Evolutionary conservation across 2,888 invertebrate genomes (phyloP).

Genomic region (Eupelmus urozonus): DNA sequence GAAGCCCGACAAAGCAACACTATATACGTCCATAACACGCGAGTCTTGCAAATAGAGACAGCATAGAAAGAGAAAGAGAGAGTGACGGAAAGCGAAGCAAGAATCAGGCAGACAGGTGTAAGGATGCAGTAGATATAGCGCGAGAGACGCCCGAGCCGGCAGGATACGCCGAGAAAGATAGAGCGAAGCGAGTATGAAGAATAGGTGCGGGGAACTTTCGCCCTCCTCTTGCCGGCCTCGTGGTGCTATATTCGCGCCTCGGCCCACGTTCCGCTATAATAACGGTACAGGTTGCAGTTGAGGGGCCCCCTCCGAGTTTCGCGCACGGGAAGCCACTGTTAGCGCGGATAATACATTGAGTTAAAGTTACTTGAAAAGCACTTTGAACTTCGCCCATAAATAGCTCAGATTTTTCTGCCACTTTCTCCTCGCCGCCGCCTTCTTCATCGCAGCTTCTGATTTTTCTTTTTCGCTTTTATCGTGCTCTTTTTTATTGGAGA

Average conservation of each 20-base stretch:
- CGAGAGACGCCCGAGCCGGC: neutral
- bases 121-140: neutral
- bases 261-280: conserved; percentile 22
- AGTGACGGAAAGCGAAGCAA: neutral
- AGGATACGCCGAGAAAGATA: neutral
- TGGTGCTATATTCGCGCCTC: conserved; percentile 15
- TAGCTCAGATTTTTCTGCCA: conserved; percentile 60
- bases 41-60: no score
- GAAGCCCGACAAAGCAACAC: no score
- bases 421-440: conserved; percentile 28
- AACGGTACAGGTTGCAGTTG: conserved; percentile 47
- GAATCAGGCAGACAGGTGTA: neutral
- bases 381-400: conserved; percentile 68
- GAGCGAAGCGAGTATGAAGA: neutral
- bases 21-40: no score
- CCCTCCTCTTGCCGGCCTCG: neutral
- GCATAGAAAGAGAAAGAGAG: neutral
- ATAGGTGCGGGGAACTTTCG: neutral
- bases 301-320: conserved; percentile 34
- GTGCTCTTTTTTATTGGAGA: no score
- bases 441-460: conserved; percentile 2
- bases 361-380: conserved; percentile 68
- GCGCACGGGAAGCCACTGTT: conserved; percentile 30
- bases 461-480: neutral
- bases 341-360: conserved; percentile 65